Percentiles rank a stretch among this genome's conserved stretches.
These are phyloP conservation scores for Nomia melanderi DNA, from an alignment of 1,140 invertebrate species.

Conservation along the genomic window DNA sequence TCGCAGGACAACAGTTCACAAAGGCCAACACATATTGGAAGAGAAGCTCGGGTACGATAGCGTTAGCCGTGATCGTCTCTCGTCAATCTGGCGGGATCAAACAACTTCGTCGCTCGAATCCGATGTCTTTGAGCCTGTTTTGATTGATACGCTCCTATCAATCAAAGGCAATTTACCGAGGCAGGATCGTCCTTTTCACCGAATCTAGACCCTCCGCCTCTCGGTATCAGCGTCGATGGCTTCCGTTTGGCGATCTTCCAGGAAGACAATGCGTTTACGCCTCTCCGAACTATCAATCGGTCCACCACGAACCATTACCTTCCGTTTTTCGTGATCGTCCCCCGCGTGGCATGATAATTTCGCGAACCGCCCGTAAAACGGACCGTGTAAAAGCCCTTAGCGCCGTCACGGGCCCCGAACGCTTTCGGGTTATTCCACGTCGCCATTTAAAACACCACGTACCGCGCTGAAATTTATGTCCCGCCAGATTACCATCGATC, in stretches of 20 bases:
- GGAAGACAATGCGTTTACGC: slow-evolving; percentile 26
- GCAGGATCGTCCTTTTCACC: neutral
- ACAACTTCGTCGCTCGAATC: neutral
- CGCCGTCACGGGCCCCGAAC: neutral
- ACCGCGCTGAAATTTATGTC: slow-evolving; percentile 48
- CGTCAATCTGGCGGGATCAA: neutral
- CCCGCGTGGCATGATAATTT: slow-evolving; percentile 6
- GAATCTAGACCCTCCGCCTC: neutral
- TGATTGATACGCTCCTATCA: neutral
- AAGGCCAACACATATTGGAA: neutral
- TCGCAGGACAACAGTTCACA: too few relatives aligned
- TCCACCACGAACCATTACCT: slow-evolving; percentile 6
- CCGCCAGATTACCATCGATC: slow-evolving; percentile 56
- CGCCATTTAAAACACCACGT: slow-evolving; percentile 42
- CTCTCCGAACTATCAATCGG: slow-evolving; percentile 36
- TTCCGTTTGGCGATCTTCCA: neutral
- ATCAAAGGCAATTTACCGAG: neutral
- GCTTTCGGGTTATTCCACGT: slow-evolving; percentile 3
- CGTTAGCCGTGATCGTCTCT: neutral
- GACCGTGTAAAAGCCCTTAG: slow-evolving; percentile 26
- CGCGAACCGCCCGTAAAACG: slow-evolving; percentile 2
- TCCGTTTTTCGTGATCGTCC: neutral
- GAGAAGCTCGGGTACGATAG: neutral
- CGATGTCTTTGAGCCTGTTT: too few relatives aligned
- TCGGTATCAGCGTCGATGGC: neutral